Conservation (phyloP, 2,797 vertebrate species). For the Pseudochromis fuscus region DNA sequence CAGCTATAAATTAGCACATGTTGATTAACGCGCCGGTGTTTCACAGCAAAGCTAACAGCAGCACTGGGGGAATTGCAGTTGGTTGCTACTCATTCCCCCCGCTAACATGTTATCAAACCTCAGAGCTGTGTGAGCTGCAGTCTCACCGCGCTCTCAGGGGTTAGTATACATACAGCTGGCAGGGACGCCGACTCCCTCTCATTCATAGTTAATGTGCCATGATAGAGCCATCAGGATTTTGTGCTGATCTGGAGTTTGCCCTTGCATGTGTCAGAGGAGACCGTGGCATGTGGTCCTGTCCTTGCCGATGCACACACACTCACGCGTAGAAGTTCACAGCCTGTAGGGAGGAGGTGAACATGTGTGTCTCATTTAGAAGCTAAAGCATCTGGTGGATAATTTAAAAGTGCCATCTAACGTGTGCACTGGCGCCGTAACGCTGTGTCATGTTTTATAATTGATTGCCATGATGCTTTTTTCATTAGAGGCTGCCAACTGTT, state of each 20-base stretch:
- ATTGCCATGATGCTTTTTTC: constrained; percentile 26
- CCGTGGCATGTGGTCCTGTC: constrained; percentile 25
- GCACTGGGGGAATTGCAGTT: constrained; percentile 3
- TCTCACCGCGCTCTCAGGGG: constrained; percentile 16
- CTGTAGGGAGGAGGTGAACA: constrained; percentile 12
- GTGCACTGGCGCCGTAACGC: constrained; percentile 8
- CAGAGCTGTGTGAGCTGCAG: background rate
- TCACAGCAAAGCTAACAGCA: background rate
- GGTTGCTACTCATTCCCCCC: background rate
- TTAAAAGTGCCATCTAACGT: constrained; percentile 25
- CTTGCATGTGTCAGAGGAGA: constrained; percentile 49
- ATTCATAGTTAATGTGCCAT: constrained; percentile 68
- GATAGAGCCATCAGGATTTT: constrained; percentile 62
- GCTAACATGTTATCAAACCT: constrained; percentile 21
- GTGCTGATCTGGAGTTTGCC: constrained; percentile 59
- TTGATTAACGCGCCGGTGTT: constrained; percentile 37
- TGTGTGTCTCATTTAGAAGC: constrained; percentile 49
- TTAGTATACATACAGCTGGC: constrained; percentile 25
- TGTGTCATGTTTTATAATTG: constrained; percentile 43
- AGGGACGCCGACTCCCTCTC: constrained; percentile 9
- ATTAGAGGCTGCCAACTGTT: constrained; percentile 27
- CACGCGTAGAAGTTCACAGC: constrained; percentile 8
- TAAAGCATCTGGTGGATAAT: constrained; percentile 62
- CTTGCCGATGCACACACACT: constrained; percentile 8
- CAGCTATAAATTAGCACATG: constrained; percentile 47